Conservation (phyloP, 2,888 invertebrate species). For the Pseudolycoriella hygida region DNA sequence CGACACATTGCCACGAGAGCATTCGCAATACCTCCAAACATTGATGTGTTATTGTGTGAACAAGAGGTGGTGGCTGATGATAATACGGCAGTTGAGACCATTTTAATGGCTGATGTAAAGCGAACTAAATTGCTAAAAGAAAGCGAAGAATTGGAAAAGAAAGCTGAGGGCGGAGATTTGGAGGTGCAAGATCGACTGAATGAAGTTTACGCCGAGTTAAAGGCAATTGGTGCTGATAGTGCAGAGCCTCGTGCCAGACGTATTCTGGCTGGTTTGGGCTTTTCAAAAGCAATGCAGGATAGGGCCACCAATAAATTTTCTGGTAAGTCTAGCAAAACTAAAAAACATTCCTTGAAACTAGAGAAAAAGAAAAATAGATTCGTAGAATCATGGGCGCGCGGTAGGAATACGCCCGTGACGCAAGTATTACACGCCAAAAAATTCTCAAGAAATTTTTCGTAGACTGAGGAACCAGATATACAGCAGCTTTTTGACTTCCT, state of each 20-base stretch:
- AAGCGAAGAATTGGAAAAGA: slow-evolving; percentile 61
- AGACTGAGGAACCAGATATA: too few species aligned
- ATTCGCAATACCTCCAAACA: slow-evolving; percentile 87
- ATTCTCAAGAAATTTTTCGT: too few species aligned
- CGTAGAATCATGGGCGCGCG: too few species aligned
- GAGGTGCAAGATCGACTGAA: slow-evolving; percentile 62
- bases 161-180: slow-evolving; percentile 50
- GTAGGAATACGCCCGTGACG: too few species aligned
- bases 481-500: too few species aligned
- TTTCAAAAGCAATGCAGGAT: slow-evolving; percentile 76
- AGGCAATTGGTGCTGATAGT: slow-evolving; percentile 93
- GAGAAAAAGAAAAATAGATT: too few species aligned
- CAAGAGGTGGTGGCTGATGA: slow-evolving; percentile 96
- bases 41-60: slow-evolving; percentile 90
- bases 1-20: slow-evolving; percentile 82
- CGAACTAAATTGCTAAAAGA: slow-evolving; percentile 66
- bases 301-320: slow-evolving; percentile 79
- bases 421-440: too few species aligned
- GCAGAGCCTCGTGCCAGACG: slow-evolving; percentile 93
- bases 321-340: neutral
- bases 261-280: slow-evolving; percentile 94
- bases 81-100: slow-evolving; percentile 80
- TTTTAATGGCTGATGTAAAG: slow-evolving; percentile 84
- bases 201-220: slow-evolving; percentile 84
- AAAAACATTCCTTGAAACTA: too few species aligned